Base-by-base conservation (phyloP, 2,113 vertebrate genomes). In the Micronycteris hirsuta region DNA sequence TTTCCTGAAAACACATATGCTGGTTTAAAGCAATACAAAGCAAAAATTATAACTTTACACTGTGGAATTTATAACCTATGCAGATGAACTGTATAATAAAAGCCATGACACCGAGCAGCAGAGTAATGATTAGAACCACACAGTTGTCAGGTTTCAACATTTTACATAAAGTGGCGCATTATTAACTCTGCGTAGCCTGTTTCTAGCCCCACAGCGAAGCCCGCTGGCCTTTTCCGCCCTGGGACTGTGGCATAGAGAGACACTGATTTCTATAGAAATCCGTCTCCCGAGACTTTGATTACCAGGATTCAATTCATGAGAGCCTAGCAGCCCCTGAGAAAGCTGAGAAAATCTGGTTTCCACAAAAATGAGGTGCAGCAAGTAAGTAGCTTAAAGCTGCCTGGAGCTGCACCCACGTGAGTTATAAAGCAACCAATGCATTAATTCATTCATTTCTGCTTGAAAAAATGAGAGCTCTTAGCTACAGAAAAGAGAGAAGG, bases 251-350 rank as follows among this genome's bases (percentile, higher is more conserved):
- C 63, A 47, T 11, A 54, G 22, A 58, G 20, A 36, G 71, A 88
- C 47, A 78, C 22, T 31, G 54, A 28, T 49, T 78, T 95, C 92
- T 86, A 36, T 1, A 86, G 84, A 93, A 71, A 63, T 95, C 74
- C 41, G 74, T 95, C 95, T 95, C 84, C 80, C 17, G 49, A 93
- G 90, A 24, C 83, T 96, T 67, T 89, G 77, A 86, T 89, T 61
- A 82, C 61, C 83, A 67, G 38, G 43, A 86, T 86, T 87, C 91
- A 91, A 74, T 93, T 86, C 85, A 73, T 7, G 61, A 91, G 71
- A 84, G 77, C 41, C 45, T 7, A 52, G 38, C n/a, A 76, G 68
- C 33, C 47, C 61, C 36, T 31, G 49, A 90, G 81, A 92, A 96
- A 63, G 56, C 12, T 13, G 92, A 80, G 86, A 86, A 63, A 82